These are phyloP conservation scores for Turnix velox DNA, from an alignment of 2,113 vertebrate species.

Conservation along the genomic window DNA sequence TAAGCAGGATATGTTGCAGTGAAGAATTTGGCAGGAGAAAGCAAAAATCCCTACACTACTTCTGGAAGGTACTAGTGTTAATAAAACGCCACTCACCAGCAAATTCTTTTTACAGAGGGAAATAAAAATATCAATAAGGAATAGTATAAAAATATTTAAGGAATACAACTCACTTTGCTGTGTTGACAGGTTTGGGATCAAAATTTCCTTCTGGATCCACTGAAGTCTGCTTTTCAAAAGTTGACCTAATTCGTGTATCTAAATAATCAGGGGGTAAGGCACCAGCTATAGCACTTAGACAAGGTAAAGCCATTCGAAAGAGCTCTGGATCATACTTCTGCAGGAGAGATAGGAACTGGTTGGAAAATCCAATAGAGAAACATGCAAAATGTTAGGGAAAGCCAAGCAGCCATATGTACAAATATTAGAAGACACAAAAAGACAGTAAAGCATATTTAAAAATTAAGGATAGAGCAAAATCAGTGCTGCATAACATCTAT, in stretches of 20 bases:
- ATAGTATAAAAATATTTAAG: not conserved
- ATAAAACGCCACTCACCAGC: not conserved
- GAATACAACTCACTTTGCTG: conserved; percentile 83
- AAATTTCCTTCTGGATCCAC: conserved; percentile 94
- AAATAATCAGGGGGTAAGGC: conserved; percentile 94
- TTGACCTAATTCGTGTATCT: conserved; percentile 83
- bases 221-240: conserved; percentile 87
- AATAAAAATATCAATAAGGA: not conserved
- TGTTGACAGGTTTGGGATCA: conserved; percentile 94
- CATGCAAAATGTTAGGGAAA: conserved; percentile 59
- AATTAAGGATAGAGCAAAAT: not conserved
- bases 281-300: conserved; percentile 94
- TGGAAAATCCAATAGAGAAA: conserved; percentile 73
- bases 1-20: not conserved
- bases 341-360: conserved; percentile 70
- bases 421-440: conserved; percentile 4
- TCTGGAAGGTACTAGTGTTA: not conserved
- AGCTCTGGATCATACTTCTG: conserved; percentile 96
- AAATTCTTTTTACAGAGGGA: not conserved
- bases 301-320: conserved; percentile 97
- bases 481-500: not conserved
- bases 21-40: not conserved
- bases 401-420: not conserved
- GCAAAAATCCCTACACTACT: not conserved
- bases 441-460: not conserved